Evolutionary conservation across 2,888 invertebrate genomes (phyloP).

Genomic region (Empis stercorea): DNA sequence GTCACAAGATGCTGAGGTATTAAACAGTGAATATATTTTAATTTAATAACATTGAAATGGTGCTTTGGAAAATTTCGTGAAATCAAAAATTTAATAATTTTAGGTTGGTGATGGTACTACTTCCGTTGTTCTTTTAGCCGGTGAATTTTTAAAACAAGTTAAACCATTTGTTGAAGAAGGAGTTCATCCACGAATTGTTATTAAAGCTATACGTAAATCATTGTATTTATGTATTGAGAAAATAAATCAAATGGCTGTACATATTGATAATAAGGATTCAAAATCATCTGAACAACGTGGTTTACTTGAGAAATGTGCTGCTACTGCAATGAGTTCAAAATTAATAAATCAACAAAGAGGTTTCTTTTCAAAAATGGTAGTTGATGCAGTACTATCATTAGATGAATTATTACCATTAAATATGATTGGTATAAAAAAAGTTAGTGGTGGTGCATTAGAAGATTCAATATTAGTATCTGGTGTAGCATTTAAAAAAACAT

Average conservation of each 20-base stretch:
- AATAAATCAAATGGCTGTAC: conserved; percentile 71
- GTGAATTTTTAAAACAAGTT: conserved; percentile 87
- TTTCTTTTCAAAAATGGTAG: conserved; percentile 94
- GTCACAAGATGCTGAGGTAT: conserved; percentile 95
- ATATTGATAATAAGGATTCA: conserved; percentile 52
- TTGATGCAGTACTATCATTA: conserved; percentile 86
- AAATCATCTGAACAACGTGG: conserved; percentile 36
- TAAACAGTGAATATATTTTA: conserved; percentile 4
- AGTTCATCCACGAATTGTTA: conserved; percentile 82
- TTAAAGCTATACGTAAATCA: conserved; percentile 77
- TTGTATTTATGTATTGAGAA: conserved; percentile 68
- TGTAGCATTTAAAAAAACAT: conserved; percentile 98
- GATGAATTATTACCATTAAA: conserved; percentile 87
- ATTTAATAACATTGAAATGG: background rate
- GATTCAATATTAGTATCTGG: conserved; percentile 82
- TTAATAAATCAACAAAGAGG: conserved; percentile 90
- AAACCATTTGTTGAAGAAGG: conserved; percentile 96
- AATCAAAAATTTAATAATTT: too few species aligned
- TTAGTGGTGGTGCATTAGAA: conserved; percentile 64
- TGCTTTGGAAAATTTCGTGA: background rate
- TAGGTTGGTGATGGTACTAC: conserved; percentile 99
- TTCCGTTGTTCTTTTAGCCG: conserved; percentile 88
- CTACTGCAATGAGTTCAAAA: conserved; percentile 94
- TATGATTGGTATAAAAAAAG: conserved; percentile 99
- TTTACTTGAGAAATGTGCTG: conserved; percentile 77